Conservation (phyloP, 2,113 vertebrate species). For the Lasiurus borealis region DNA sequence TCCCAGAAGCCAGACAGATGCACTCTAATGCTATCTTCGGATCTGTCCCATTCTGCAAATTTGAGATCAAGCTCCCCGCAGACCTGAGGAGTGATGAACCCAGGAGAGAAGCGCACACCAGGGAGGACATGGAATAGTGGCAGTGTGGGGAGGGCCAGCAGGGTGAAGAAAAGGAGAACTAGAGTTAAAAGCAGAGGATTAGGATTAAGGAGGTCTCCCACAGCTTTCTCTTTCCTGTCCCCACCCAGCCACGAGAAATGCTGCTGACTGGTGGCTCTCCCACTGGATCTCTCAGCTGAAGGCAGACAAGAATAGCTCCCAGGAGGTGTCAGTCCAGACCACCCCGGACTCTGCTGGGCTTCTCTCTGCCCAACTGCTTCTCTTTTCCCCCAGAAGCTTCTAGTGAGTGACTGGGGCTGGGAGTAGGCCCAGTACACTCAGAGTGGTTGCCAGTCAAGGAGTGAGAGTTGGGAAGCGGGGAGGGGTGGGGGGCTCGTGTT, state of each 20-base stretch:
- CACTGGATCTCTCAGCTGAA: constrained; percentile 94
- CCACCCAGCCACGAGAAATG: constrained; percentile 92
- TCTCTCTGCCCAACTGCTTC: constrained; percentile 87
- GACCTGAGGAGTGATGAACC: neutral
- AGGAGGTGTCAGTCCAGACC: neutral
- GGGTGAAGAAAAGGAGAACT: neutral
- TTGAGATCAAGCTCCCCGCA: neutral
- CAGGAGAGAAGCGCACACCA: neutral
- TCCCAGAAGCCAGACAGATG: neutral
- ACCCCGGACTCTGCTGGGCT: constrained; percentile 10
- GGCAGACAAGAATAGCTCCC: constrained; percentile 82
- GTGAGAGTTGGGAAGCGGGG: neutral
- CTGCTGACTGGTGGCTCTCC: constrained; percentile 98
- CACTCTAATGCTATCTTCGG: accelerated
- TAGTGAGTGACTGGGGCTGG: constrained; percentile 86
- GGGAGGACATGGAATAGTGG: neutral
- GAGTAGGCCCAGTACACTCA: neutral
- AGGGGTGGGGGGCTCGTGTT: too few relatives aligned
- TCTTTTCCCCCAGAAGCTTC: constrained; percentile 88
- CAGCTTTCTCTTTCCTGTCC: neutral
- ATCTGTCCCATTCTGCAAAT: neutral
- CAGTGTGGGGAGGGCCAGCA: neutral
- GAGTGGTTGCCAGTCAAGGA: neutral
- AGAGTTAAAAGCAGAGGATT: neutral
- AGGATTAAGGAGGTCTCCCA: neutral